Evolutionary conservation across 1,140 invertebrate species (phyloP).

Genomic region (Brachionus paranguensis): DNA sequence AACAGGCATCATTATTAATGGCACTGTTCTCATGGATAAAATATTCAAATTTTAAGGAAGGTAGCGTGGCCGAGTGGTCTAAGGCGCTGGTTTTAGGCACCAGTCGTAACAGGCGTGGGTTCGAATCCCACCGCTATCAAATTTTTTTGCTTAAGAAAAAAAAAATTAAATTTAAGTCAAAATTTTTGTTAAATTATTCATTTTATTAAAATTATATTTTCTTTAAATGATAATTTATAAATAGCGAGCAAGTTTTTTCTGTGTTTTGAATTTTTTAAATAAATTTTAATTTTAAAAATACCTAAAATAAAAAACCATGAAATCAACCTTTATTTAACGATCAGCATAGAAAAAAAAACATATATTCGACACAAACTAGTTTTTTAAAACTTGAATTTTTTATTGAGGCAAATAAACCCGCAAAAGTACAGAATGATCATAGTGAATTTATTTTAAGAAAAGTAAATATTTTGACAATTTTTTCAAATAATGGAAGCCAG

Average conservation of each 20-base stretch:
- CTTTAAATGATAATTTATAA: too few relatives aligned
- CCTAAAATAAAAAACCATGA: too few relatives aligned
- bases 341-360: neutral
- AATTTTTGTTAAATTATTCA: too few relatives aligned
- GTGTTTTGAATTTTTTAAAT: too few relatives aligned
- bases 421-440: neutral
- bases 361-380: neutral
- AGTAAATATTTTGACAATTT: neutral
- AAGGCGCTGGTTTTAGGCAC: neutral
- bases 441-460: neutral
- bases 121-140: neutral
- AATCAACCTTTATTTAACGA: too few relatives aligned
- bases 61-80: neutral
- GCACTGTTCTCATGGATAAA: neutral
- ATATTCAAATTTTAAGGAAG: neutral
- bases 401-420: constrained; percentile 5
- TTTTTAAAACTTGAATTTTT: neutral
- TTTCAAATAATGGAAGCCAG: neutral
- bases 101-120: neutral
- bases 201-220: too few relatives aligned
- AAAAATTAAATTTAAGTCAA: too few relatives aligned
- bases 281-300: too few relatives aligned
- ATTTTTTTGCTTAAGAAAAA: neutral
- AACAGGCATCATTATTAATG: too few relatives aligned
- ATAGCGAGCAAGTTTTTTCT: too few relatives aligned